Evolutionary conservation across 2,797 vertebrate genomes (phyloP).

Genomic region (Lagorchestes hirsutus): DNA sequence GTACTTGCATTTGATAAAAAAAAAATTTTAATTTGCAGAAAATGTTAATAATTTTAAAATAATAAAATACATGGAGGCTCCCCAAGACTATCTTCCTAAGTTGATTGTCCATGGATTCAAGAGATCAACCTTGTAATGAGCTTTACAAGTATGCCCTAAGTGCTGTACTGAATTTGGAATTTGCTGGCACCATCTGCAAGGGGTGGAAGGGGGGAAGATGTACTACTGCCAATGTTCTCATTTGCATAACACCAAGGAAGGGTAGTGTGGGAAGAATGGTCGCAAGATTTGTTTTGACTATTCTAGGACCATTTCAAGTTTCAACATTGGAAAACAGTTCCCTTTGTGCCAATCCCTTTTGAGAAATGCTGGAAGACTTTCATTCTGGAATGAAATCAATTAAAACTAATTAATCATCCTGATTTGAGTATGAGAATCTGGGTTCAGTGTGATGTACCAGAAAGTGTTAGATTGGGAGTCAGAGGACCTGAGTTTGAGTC

Average conservation of each 20-base stretch:
- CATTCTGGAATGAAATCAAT: constrained; percentile 16
- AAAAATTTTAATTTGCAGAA: background rate
- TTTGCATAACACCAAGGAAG: constrained; percentile 80
- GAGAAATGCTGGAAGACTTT: constrained; percentile 20
- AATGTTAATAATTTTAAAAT: background rate
- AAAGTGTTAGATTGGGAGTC: background rate
- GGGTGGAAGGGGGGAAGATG: background rate
- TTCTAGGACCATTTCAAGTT: constrained; percentile 5
- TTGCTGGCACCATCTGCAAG: background rate
- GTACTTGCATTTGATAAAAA: background rate
- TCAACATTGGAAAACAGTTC: constrained; percentile 10
- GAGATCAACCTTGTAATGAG: background rate
- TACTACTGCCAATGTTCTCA: constrained; percentile 54
- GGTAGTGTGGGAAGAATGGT: background rate
- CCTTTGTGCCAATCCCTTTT: background rate
- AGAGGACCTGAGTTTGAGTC: background rate
- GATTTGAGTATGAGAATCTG: constrained; percentile 19
- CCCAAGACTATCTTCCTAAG: background rate
- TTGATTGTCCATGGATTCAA: background rate
- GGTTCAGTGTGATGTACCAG: background rate
- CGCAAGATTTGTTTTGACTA: constrained; percentile 17
- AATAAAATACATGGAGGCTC: background rate
- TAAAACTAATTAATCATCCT: constrained; percentile 14
- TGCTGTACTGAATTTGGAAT: background rate
- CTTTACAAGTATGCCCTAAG: background rate